Conservation (phyloP, 2,113 vertebrate species). For the Pangasianodon hypophthalmus region DNA sequence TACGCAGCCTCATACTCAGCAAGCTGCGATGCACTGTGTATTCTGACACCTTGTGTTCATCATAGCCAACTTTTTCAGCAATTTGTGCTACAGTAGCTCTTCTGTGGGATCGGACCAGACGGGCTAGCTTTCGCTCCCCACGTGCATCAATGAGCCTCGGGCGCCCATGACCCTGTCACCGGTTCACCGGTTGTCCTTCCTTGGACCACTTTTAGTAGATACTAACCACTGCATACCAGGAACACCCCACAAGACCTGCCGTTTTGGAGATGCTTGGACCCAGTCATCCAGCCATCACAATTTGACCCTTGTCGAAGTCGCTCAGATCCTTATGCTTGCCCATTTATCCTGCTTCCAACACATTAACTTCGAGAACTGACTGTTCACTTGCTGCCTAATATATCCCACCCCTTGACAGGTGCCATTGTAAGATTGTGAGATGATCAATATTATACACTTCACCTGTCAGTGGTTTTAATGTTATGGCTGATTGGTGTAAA, state of each 20-base stretch:
- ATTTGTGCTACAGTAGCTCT: not conserved
- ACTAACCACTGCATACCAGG: not conserved
- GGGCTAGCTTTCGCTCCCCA: no score
- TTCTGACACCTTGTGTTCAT: not conserved
- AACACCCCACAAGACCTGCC: not conserved
- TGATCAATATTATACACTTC: not conserved
- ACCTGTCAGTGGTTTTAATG: not conserved
- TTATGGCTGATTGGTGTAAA: not conserved
- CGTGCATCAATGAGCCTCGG: no score
- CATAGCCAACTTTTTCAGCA: not conserved
- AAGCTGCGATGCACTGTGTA: not conserved
- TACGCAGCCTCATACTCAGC: no score
- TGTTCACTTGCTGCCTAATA: not conserved
- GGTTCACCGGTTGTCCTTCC: not conserved
- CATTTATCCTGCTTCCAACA: no score
- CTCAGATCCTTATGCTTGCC: no score
- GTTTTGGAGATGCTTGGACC: not conserved
- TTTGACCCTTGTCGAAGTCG: not conserved
- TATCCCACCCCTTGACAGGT: not conserved
- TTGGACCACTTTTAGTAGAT: not conserved
- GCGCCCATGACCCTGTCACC: no score
- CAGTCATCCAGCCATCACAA: not conserved
- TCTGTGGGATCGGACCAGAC: not conserved
- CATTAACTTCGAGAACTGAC: no score
- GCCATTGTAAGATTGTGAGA: not conserved